Conservation (phyloP, 2,888 invertebrate species). For the Drosophila stalkeri region DNA sequence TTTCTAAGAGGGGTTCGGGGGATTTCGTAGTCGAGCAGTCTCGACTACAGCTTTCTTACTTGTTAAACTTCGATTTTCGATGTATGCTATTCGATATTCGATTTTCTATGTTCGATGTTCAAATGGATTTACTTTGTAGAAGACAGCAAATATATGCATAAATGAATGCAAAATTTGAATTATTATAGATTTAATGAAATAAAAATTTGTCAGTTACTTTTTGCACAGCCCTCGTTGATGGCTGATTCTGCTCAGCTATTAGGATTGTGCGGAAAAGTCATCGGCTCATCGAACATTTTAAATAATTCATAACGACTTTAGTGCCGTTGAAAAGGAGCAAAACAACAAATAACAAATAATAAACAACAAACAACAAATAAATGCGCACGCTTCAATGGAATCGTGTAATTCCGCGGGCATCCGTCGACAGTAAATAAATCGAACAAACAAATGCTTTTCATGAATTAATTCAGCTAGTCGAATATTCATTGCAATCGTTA, state of each 20-base stretch:
- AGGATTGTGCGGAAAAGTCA: constrained; percentile 4
- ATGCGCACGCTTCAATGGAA: constrained; percentile 1
- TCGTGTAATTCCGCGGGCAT: constrained; percentile 1
- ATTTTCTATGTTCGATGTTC: background rate
- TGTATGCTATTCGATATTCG: background rate
- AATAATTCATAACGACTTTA: constrained; percentile 28
- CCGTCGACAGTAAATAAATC: constrained; percentile 9
- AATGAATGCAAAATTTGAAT: no score
- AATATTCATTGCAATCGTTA: constrained; percentile 7
- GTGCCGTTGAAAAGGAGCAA: constrained; percentile 1
- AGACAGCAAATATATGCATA: no score
- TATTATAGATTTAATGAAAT: background rate
- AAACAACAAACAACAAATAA: constrained; percentile 7
- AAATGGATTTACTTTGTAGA: no score
- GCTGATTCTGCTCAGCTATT: constrained; percentile 2
- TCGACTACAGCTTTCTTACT: no score
- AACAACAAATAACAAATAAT: background rate
- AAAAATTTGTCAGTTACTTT: background rate
- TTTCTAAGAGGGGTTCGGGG: no score
- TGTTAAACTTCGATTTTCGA: background rate
- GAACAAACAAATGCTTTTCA: constrained; percentile 4
- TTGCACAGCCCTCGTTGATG: background rate
- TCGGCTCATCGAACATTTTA: constrained; percentile 7
- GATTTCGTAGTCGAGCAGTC: no score
- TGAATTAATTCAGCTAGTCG: constrained; percentile 18